Evolutionary conservation across 2,797 vertebrate species (phyloP), one percentile per base, ranked within the genome.

Genomic region (Otolemur crassicaudatus): DNA sequence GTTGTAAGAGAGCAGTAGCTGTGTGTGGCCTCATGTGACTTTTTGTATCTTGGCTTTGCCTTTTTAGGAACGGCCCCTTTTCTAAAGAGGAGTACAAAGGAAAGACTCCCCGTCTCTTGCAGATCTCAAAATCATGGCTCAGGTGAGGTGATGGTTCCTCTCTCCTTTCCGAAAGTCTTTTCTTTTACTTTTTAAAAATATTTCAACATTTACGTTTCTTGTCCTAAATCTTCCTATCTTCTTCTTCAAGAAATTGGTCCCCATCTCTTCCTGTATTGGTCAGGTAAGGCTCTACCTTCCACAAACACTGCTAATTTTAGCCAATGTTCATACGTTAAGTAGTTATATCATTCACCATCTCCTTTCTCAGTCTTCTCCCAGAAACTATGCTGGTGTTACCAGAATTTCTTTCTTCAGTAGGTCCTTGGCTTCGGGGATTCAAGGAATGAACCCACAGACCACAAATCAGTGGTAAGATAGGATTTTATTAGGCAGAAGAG

Each of bases 101-200:
- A 91, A 92, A 90, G 86, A 87, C 86, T 73, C 84, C 9, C 70
- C 90, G 49, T 73, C 85, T 67, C 40, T 93, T 92, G 49, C 88
- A 90, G 14, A 92, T 96, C 77, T 94, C 58, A 95, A 81, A 92
- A 94, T 56, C 72, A 97, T 97, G 97, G 97, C 96, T 91, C 96
- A 97, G 97, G 97, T 97, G 88, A 97, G 96, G 43, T 92, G n/a
- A 85, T 90, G 43, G 58, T 82, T 96, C 34, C 29, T 69, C 2
- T 88, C 27, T 75, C 72, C 56, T 93, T 92, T 95, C 65, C 73
- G 58, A 89, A 92, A 27, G 13, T 56, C 73, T 60, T 70, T 58
- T 27, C 84, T 46, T 69, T 65, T 80, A 31, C 34, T 90, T 40
- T 75, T 61, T 10, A 81, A 73, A 27, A 67, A 5, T 84, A 72